phyloP scores from a whole-genome alignment of 2,888 invertebrate species.

The Drosophila subsilvestris region DNA sequence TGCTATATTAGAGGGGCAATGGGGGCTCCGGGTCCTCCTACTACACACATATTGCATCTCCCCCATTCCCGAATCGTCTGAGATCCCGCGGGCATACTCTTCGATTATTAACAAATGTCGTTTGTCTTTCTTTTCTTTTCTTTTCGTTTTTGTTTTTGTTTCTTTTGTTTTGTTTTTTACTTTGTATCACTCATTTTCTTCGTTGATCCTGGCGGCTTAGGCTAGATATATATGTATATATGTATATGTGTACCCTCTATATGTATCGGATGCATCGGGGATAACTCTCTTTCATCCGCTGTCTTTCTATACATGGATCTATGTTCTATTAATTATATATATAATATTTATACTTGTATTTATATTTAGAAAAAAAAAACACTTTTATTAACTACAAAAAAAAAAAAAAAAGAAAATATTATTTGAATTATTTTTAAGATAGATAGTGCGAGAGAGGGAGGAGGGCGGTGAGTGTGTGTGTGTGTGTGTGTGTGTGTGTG shows the following conservation, averaged over 20 bases:
- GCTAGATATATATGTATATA: slow-evolving; percentile 39
- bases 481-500: slow-evolving; percentile 1
- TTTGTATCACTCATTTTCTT: slow-evolving; percentile 83
- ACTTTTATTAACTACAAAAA: slow-evolving; percentile 35
- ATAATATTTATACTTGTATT: slow-evolving; percentile 17
- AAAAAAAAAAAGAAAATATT: slow-evolving; percentile 24
- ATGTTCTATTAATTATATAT: slow-evolving; percentile 11
- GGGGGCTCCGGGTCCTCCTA: background rate
- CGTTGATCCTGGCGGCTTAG: slow-evolving; percentile 83
- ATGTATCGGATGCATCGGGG: slow-evolving; percentile 1
- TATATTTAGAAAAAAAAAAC: slow-evolving; percentile 25
- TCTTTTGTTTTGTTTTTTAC: slow-evolving; percentile 27
- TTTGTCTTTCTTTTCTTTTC: slow-evolving; percentile 12
- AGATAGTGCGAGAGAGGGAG: background rate
- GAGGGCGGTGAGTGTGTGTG: background rate
- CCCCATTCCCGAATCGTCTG: background rate
- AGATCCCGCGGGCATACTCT: slow-evolving; percentile 1
- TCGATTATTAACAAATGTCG: slow-evolving; percentile 47
- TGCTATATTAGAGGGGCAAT: background rate
- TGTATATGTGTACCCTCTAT: slow-evolving; percentile 16
- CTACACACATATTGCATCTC: slow-evolving; percentile 3
- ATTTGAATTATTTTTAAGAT: slow-evolving; percentile 11
- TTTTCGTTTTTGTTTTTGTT: slow-evolving; percentile 19
- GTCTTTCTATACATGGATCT: slow-evolving; percentile 26
- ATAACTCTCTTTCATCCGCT: background rate